A percentile compares a stretch with the other conserved stretches of the same genome.
Conservation (phyloP, 2,797 vertebrate genomes). For the Pitangus sulphuratus region DNA sequence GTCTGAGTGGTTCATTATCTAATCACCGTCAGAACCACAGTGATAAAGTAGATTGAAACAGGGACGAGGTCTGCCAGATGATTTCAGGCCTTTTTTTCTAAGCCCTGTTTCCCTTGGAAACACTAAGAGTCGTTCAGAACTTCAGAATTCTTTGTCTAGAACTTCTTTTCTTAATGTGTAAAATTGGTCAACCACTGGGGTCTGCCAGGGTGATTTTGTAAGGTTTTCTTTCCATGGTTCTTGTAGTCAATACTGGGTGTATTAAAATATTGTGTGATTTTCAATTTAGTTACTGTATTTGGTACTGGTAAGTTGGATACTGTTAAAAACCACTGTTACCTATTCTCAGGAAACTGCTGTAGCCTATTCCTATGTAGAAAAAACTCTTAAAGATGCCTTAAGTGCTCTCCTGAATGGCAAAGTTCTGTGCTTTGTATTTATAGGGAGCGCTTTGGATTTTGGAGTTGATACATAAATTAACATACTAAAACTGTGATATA, state of each 20-base stretch:
- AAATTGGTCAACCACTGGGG: conserved; percentile 39
- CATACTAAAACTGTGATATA: background rate
- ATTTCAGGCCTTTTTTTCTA: conserved; percentile 76
- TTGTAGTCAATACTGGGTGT: background rate
- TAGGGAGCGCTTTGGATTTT: background rate
- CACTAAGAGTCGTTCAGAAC: conserved; percentile 74
- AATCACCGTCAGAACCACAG: conserved; percentile 92
- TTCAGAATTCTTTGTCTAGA: conserved; percentile 75
- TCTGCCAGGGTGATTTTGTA: conserved; percentile 40
- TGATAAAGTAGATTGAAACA: conserved; percentile 92
- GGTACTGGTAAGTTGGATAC: background rate
- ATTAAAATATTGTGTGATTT: background rate
- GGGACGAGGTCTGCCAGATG: conserved; percentile 85
- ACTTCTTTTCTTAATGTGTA: conserved; percentile 62
- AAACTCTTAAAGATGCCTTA: background rate
- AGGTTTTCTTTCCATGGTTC: conserved; percentile 22
- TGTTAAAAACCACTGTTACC: background rate
- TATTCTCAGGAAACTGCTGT: background rate
- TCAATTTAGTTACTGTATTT: background rate
- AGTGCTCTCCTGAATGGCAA: background rate
- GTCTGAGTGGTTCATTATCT: conserved; percentile 97
- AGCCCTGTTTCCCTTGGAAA: conserved; percentile 83
- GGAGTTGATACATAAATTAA: background rate
- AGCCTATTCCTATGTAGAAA: background rate
- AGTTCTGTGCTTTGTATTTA: background rate